phyloP scores from a whole-genome alignment of 1,140 invertebrate genomes.

The Platorchestia sp. region DNA sequence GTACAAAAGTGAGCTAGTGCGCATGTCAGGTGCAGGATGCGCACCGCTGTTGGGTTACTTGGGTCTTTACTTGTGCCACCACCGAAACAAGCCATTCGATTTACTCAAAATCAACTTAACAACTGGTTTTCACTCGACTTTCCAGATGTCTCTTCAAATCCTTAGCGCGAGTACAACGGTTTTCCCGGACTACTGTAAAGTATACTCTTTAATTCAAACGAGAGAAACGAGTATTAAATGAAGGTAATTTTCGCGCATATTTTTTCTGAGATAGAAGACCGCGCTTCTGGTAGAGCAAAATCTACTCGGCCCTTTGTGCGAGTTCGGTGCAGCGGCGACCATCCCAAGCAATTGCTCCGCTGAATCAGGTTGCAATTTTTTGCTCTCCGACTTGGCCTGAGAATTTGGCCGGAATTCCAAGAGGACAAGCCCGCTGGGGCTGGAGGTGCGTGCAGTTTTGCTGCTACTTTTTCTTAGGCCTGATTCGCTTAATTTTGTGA shows the following conservation, averaged over 20 bases:
- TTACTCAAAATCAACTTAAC: not conserved
- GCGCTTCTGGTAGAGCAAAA: not conserved
- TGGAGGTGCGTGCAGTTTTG: conserved; percentile 24
- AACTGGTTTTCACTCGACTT: not conserved
- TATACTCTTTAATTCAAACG: not conserved
- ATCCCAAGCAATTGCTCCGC: conserved; percentile 41
- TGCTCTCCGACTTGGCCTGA: conserved; percentile 34
- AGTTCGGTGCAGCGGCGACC: not conserved
- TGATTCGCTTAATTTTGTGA: conserved; percentile 24
- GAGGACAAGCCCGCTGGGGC: conserved; percentile 35
- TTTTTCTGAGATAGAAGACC: not conserved
- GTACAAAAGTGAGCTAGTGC: not conserved
- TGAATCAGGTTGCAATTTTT: conserved; percentile 51
- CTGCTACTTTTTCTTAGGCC: conserved; percentile 16
- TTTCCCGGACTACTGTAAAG: not conserved
- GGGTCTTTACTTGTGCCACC: not conserved
- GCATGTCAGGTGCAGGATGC: conserved; percentile 18
- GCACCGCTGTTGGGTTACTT: not conserved
- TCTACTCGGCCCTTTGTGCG: not conserved
- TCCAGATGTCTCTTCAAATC: not conserved
- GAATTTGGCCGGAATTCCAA: conserved; percentile 53
- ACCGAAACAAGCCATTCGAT: not conserved
- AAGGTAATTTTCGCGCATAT: not conserved
- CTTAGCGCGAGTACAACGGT: not conserved
- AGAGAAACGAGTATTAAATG: not conserved